Conservation (phyloP, 1,140 invertebrate species). For the Apis mellifera region Amel_HAv3.1 CM009943.2:2847501-2848000, state of each 20-base stretch:
- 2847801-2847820: constrained; percentile 84
- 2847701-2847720: constrained; percentile 79
- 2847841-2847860: constrained; percentile 82
- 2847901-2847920: constrained; percentile 82
- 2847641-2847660: constrained; percentile 77
- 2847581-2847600: constrained; percentile 84
- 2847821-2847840: constrained; percentile 80
- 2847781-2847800: constrained; percentile 39
- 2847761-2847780: constrained; percentile 46
- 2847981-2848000: constrained; percentile 86
- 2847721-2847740: constrained; percentile 85
- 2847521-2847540: constrained; percentile 26
- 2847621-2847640: constrained; percentile 85
- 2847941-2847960: constrained; percentile 80
- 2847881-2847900: constrained; percentile 83
- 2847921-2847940: constrained; percentile 82
- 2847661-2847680: constrained; percentile 78
- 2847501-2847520: constrained; percentile 32
- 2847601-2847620: constrained; percentile 85
- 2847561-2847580: constrained; percentile 5
- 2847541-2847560: neutral
- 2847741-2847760: constrained; percentile 81
- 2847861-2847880: constrained; percentile 83
- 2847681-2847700: constrained; percentile 77
- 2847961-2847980: constrained; percentile 75